Percentiles rank a stretch among this genome's conserved stretches.
Conservation (phyloP, 2,113 vertebrate genomes). For the Proteles cristata region DNA sequence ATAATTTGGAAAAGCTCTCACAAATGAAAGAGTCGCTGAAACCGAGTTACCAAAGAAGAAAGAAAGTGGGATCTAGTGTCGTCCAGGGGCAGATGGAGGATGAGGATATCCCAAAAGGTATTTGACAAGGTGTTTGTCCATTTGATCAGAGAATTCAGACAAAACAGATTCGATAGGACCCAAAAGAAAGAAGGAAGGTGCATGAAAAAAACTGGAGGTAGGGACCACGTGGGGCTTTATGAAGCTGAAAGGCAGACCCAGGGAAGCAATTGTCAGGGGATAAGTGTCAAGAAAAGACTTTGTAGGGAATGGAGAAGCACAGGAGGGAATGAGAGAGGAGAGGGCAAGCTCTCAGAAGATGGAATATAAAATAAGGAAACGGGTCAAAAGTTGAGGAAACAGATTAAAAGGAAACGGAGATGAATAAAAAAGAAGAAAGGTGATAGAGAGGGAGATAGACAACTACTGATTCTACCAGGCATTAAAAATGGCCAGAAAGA, state of each 20-base stretch:
- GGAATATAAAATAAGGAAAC: constrained; percentile 71
- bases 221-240: constrained; percentile 65
- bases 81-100: background rate
- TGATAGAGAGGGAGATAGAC: constrained; percentile 56
- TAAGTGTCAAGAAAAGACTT: constrained; percentile 75
- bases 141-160: constrained; percentile 64
- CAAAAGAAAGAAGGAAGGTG: constrained; percentile 70
- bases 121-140: constrained; percentile 47
- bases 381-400: constrained; percentile 76
- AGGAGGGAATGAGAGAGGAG: constrained; percentile 31
- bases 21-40: constrained; percentile 18
- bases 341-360: constrained; percentile 58
- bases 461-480: constrained; percentile 44
- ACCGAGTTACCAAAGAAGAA: constrained; percentile 26
- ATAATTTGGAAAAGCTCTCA: constrained; percentile 18
- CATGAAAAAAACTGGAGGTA: constrained; percentile 36
- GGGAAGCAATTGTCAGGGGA: constrained; percentile 69
- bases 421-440: constrained; percentile 73
- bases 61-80: background rate
- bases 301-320: constrained; percentile 60
- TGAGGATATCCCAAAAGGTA: background rate
- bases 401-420: constrained; percentile 71
- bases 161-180: constrained; percentile 51
- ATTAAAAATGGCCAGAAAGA: constrained; percentile 62
- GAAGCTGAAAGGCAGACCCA: constrained; percentile 76